Conservation (phyloP, 2,113 vertebrate genomes). For the Mola mola region DNA sequence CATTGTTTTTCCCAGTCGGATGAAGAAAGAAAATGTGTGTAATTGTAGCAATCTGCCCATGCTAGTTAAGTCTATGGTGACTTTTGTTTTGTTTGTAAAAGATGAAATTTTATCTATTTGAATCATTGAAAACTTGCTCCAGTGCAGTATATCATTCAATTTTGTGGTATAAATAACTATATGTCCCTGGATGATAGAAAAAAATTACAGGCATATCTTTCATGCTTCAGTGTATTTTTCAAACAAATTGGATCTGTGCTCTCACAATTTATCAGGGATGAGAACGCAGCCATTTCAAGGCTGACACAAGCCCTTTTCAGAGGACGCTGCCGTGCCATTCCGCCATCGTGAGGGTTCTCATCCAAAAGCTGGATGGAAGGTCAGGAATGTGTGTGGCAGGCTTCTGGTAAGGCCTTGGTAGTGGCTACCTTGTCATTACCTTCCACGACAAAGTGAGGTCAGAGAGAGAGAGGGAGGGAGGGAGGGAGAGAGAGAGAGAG, state of each 20-base stretch:
- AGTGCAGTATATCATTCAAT: too few species aligned
- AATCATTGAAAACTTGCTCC: too few species aligned
- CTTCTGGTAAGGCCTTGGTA: conserved; percentile 53
- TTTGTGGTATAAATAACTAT: too few species aligned
- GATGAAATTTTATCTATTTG: too few species aligned
- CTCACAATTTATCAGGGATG: conserved; percentile 11
- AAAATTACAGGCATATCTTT: not conserved
- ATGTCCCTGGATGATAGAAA: too few species aligned
- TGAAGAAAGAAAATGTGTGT: conserved; percentile 10
- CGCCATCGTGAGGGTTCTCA: conserved; percentile 40
- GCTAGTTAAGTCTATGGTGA: not conserved
- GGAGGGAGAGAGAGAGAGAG: conserved; percentile 30
- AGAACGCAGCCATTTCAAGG: conserved; percentile 27
- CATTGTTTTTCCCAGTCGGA: conserved; percentile 23
- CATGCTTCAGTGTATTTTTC: not conserved
- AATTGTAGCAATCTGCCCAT: not conserved
- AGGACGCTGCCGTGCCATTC: conserved; percentile 21
- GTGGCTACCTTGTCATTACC: conserved; percentile 75
- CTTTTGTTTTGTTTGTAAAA: too few species aligned
- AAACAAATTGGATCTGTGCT: not conserved
- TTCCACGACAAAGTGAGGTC: conserved; percentile 69
- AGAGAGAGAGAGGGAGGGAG: conserved; percentile 28
- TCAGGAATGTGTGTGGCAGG: conserved; percentile 53
- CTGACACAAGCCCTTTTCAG: conserved; percentile 35
- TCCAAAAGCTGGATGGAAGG: conserved; percentile 46